Percentiles rank a stretch among this genome's conserved stretches.
These are phyloP conservation scores for Mesorhabditis sp. DNA, from an alignment of 2,888 invertebrate genomes.

Conservation along the genomic window DNA sequence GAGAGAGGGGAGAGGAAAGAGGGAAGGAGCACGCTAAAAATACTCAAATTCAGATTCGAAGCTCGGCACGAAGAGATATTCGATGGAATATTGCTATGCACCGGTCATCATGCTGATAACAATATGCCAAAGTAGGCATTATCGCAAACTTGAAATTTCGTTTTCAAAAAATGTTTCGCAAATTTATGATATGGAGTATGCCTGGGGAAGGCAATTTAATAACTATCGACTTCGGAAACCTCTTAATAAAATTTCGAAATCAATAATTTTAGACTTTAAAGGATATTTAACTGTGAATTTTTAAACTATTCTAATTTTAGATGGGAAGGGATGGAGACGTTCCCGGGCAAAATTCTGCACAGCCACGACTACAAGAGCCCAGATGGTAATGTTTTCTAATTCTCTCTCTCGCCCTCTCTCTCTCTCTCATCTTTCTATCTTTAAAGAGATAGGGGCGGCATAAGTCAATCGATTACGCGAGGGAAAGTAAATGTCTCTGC, in stretches of 20 bases:
- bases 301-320: not conserved
- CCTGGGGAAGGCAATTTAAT: too few relatives aligned
- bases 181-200: too few relatives aligned
- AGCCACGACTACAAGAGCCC: constrained; percentile 55
- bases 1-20: too few relatives aligned
- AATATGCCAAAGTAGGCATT: not conserved
- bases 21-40: too few relatives aligned
- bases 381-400: not conserved
- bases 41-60: constrained; percentile 24
- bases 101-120: constrained; percentile 61
- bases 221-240: too few relatives aligned
- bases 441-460: too few relatives aligned
- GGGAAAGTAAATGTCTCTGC: too few relatives aligned
- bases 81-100: constrained; percentile 63
- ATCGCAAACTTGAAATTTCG: not conserved
- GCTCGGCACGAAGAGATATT: constrained; percentile 48
- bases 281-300: too few relatives aligned
- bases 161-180: constrained; percentile 3
- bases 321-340: constrained; percentile 31
- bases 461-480: too few relatives aligned
- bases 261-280: too few relatives aligned
- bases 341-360: constrained; percentile 50
- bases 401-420: too few relatives aligned
- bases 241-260: not conserved
- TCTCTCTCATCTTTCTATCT: too few relatives aligned